Evolutionary conservation across 2,888 invertebrate genomes (phyloP), one percentile per base, ranked within the genome.

Genomic region (Sialis lutaria): DNA sequence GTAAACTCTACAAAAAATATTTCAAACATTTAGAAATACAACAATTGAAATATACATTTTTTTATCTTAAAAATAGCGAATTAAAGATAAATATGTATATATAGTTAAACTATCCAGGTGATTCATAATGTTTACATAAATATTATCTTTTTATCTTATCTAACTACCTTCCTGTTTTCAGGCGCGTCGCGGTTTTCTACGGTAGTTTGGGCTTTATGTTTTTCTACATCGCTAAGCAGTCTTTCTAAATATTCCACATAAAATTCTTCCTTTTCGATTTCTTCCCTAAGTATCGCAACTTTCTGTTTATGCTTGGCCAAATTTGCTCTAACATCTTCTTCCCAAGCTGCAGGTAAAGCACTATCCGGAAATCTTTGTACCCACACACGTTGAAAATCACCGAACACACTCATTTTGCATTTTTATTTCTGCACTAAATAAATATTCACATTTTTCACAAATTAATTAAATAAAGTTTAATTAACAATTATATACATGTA

Each of bases 321-420:
- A 71, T 89, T 89, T 56, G 86, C 85, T 62, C 88, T 79, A 61
- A 90, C 88, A 73, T 90, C 88, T 69, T 87, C 88, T 67, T 89
- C 89, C 89, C 88, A 89, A 64, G 88, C 88, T 63, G 85, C 85
- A 64, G 90, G 89, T 58, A 90, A 72, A 56, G 85, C 83, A 70
- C 86, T 87, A 62, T 87, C 87, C 56, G 89, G 89, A 74, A 89
- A 90, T 62, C 88, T 75, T 73, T 88, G 82, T 69, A 81, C 77
- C 89, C 90, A 90, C 68, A 89, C 83, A 65, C 85, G 83, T 71
- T 87, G 86, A 69, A 89, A 88, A 73, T 88, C 88, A 63, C 83
- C 82, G 67, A 86, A 88, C 63, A 88, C 87, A 73, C 87, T 88
- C 88, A 82, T 82, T 68, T 57, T 37, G 41, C 42, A 42, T 42